phyloP scores from a whole-genome alignment of 37 sponge, comb jelly and placozoan species.

The Cladorhizidae sp. region DNA sequence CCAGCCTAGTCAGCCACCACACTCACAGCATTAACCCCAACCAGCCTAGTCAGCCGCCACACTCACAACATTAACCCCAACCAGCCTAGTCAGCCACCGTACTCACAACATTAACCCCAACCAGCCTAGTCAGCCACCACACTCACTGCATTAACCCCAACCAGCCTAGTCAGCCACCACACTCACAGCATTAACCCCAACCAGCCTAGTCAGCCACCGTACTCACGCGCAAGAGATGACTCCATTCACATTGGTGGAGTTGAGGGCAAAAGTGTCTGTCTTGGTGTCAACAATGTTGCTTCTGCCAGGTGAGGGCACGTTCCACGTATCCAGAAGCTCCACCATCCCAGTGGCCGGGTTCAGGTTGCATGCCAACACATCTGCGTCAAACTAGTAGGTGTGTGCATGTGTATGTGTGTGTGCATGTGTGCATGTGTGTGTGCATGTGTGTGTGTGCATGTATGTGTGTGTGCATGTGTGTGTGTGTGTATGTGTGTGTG shows the following conservation, averaged over 20 bases:
- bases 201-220: too few species aligned
- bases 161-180: too few species aligned
- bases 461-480: slow-evolving; percentile 37
- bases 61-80: too few species aligned
- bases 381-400: not conserved
- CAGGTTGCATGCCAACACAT: not conserved
- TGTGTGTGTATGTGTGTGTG: slow-evolving; percentile 30
- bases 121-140: too few species aligned
- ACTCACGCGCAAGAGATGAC: not conserved
- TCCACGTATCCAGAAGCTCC: slow-evolving; percentile 8
- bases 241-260: not conserved
- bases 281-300: not conserved
- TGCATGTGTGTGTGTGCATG: slow-evolving; percentile 29
- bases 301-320: not conserved
- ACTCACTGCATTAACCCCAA: too few species aligned
- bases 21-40: too few species aligned
- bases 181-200: too few species aligned
- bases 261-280: not conserved
- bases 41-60: too few species aligned
- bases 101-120: too few species aligned
- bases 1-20: too few species aligned
- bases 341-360: not conserved
- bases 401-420: not conserved
- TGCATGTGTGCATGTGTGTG: slow-evolving; percentile 31
- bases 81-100: too few species aligned